Base-by-base conservation (phyloP, 2,888 invertebrate genomes). In the Azorinus chamasolen region DNA sequence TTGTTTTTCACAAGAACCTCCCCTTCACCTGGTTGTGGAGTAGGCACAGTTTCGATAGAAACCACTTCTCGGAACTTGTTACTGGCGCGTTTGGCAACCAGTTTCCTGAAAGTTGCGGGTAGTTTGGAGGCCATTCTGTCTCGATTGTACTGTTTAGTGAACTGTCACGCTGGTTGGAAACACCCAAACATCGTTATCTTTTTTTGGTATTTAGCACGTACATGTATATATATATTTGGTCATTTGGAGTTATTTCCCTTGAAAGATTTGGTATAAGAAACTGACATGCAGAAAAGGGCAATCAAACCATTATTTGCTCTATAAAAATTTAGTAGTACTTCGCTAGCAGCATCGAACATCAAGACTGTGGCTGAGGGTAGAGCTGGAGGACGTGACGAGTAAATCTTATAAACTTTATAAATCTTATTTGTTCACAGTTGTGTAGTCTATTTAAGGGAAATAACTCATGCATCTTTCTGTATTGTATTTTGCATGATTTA, bases 1-100 rank as follows among this genome's bases (percentile, higher is more conserved):
- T 87, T 91, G 81, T 90, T 92, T 77, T 88, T 90, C 8, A 93
- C 80, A 2, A 92, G 81, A 20, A 92, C 80, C 74, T 92, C 88
- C 24, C 87, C 87, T 5, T 87, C 82, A 10, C 86, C 87, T 2
- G 91, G 92, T 37, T 70, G 48, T 24, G 88, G 88, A 10, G 91
- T 79, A 2, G 86, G 85, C n/a, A 77, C 84, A 46, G 88, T 85
- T 3, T 84, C 83, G n/a, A 92, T 80, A 46, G 79, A 61, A 4
- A 88, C 88, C 10, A 91, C 90, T 57, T 92, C 89, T 54, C 90
- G 69, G 70, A 92, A 92, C 41, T 91, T 88, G 12, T 87, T 78
- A 24, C 91, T 89, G 25, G 91, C 61, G 50, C 89, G 83, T 18
- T 85, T 84, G 3, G 89, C 91, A 22, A 91, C 76, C 27, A 93